These are phyloP conservation scores for Balaenoptera acutorostrata DNA, from an alignment of 2,113 vertebrate species.

Conservation along the genomic window DNA sequence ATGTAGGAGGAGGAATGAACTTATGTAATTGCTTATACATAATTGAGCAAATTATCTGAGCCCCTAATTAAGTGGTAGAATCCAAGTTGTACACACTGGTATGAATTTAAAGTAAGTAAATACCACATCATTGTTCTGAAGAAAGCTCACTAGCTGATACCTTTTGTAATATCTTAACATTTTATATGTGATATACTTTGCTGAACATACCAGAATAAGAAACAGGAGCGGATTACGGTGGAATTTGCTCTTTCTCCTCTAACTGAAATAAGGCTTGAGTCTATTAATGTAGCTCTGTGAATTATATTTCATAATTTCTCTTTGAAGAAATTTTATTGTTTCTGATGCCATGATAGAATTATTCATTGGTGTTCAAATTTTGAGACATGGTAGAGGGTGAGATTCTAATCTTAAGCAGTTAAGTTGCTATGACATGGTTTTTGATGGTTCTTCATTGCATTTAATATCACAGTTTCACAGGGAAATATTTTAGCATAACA, in stretches of 20 bases:
- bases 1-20: background rate
- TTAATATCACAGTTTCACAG: background rate
- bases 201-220: background rate
- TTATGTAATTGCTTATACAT: background rate
- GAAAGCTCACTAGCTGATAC: background rate
- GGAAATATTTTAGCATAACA: background rate
- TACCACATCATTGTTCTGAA: background rate
- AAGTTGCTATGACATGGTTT: background rate
- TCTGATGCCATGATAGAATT: background rate
- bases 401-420: background rate
- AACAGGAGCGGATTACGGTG: background rate
- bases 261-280: background rate
- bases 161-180: background rate
- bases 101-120: background rate
- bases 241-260: background rate
- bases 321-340: background rate
- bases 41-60: background rate
- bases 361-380: background rate
- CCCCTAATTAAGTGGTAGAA: background rate
- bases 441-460: background rate
- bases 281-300: background rate
- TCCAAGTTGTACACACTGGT: background rate
- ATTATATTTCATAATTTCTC: background rate
- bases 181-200: background rate
- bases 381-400: background rate